These are phyloP conservation scores for Nyctibius bracteatus DNA, from an alignment of 2,113 vertebrate genomes.

Conservation along the genomic window DNA sequence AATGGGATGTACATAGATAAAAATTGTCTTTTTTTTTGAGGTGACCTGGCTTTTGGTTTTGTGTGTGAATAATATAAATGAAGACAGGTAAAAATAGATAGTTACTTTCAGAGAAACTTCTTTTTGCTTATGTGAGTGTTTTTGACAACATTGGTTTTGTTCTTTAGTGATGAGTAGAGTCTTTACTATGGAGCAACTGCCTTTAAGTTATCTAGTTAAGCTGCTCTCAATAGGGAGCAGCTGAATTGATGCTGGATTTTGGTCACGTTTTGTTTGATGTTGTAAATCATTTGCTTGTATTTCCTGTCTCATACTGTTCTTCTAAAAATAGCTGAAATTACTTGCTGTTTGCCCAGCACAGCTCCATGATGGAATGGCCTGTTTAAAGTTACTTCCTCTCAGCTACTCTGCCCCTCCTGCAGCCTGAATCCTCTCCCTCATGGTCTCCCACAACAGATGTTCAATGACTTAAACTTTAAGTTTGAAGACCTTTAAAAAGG, in stretches of 20 bases:
- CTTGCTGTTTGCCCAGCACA: neutral
- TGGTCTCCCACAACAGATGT: constrained; percentile 22
- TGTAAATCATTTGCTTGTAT: constrained; percentile 19
- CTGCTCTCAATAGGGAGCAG: neutral
- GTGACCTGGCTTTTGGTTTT: neutral
- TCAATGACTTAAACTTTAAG: constrained; percentile 2
- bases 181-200: neutral
- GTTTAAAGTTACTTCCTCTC: constrained; percentile 13
- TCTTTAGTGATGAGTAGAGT: neutral
- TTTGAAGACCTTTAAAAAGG: no score
- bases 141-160: neutral
- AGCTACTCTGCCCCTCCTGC: neutral
- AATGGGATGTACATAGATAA: neutral
- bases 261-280: neutral
- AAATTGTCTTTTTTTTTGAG: neutral
- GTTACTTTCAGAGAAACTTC: neutral
- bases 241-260: neutral
- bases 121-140: neutral
- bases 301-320: constrained; percentile 24
- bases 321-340: constrained; percentile 11
- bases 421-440: neutral
- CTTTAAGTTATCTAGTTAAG: neutral
- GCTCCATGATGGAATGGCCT: neutral
- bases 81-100: neutral
- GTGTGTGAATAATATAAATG: neutral